Conservation (phyloP, 2,888 invertebrate species). For the Hypsopygia costalis region DNA sequence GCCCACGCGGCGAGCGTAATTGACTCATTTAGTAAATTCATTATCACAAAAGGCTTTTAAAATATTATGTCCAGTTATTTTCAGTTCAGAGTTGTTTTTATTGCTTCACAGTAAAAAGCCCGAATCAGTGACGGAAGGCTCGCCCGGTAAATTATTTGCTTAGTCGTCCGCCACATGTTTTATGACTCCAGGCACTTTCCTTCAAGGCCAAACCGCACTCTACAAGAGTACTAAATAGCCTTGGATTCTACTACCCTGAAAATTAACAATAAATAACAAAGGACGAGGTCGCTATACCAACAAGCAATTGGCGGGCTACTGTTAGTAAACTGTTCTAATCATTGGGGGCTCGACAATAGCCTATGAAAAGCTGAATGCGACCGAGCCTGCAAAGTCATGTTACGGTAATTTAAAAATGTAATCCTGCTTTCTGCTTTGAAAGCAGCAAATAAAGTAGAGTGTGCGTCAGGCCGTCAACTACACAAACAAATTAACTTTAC, state of each 20-base stretch:
- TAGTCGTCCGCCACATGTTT: slow-evolving; percentile 29
- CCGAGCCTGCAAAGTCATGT: slow-evolving; percentile 29
- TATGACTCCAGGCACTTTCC: slow-evolving; percentile 22
- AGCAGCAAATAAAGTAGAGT: slow-evolving; percentile 1
- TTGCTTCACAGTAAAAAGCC: slow-evolving; percentile 22
- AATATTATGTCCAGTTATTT: background rate
- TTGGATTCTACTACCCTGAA: slow-evolving; percentile 22
- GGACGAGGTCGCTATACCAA: slow-evolving; percentile 26
- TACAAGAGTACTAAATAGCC: slow-evolving; percentile 17
- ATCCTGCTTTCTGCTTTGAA: slow-evolving; percentile 7
- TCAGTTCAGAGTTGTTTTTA: background rate
- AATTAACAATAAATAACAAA: slow-evolving; percentile 26
- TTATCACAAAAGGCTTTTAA: too few relatives aligned
- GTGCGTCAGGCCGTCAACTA: background rate
- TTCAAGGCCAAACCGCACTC: slow-evolving; percentile 25
- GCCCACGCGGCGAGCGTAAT: too few relatives aligned
- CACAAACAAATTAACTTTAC: background rate
- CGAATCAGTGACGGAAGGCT: slow-evolving; percentile 31
- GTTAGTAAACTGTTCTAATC: slow-evolving; percentile 27
- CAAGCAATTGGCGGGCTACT: slow-evolving; percentile 31
- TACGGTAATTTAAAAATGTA: slow-evolving; percentile 28
- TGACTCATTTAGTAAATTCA: too few relatives aligned
- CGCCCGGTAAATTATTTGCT: slow-evolving; percentile 32
- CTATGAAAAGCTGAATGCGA: slow-evolving; percentile 25
- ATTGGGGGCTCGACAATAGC: slow-evolving; percentile 25